Base-by-base conservation (phyloP, 1,140 invertebrate species). In the Delia radicum region DNA sequence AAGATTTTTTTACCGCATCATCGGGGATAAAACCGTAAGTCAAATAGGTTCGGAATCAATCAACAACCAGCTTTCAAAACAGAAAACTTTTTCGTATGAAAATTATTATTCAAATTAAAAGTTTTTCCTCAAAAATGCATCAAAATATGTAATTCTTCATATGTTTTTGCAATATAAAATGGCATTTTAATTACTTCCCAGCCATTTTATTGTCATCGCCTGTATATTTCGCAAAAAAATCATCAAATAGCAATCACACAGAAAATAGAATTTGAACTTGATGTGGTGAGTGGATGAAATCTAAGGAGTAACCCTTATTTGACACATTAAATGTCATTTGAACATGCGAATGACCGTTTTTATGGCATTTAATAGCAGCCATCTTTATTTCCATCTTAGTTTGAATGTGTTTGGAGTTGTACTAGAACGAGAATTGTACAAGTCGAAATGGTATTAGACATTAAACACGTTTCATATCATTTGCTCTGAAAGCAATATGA, bases 291-390 rank as follows among this genome's bases (percentile, higher is more conserved):
- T 73, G 71, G 37, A 55, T 55, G 71, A 73, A 24, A 42, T 42
- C 31, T 37, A 42, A 42, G 67, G 71, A 73, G 71, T 48, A 73
- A 73, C 71, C 71, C 71, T 73, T 73, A 73, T 73, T 73, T 73
- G 71, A 73, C 71, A 73, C 71, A 46, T 73, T 48, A 48, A 73
- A 73, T 73, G 71, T 73, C 71, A 73, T 48, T 73, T n/a, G 37
- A 73, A 73, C 24, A 29, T 48, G 71, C 37, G 37, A 73, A 73
- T 69, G 65, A 69, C 65, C 65, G 65, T 69, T 69, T 69, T 69
- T 69, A 69, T 69, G 65, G 65, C 24, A 69, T 33, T 69, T 69
- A 31, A 31, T 48, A 73, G 71, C 71, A 73, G 71, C 71, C 71
- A 73, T 73, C 71, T 73, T 73, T 46, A 27, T 48, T 73, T 73